Evolutionary conservation across 2,113 vertebrate genomes (phyloP).

Genomic region (Sinosuthora webbiana): DNA sequence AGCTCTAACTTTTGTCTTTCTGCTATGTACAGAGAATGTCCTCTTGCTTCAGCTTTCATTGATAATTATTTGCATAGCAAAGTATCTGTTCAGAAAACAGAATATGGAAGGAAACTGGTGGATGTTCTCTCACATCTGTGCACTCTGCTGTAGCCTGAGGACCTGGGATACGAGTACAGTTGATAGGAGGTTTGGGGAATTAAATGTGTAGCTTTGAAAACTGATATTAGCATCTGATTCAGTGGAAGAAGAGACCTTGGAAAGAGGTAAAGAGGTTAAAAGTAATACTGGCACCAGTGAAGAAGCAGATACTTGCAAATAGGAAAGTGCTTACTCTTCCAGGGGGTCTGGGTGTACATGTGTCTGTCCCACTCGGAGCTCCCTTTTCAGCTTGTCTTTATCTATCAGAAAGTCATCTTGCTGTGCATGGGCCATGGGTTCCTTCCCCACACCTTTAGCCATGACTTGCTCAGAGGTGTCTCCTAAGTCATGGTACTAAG

Average conservation of each 20-base stretch:
- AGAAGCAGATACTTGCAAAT: background rate
- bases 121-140: background rate
- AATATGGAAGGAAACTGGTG: background rate
- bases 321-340: background rate
- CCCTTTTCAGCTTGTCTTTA: background rate
- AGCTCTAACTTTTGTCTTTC: background rate
- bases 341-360: background rate
- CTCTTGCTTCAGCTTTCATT: background rate
- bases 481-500: background rate
- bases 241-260: background rate
- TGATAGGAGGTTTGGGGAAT: background rate
- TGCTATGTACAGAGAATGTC: background rate
- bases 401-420: background rate
- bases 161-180: background rate
- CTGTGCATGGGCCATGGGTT: background rate
- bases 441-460: background rate
- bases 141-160: background rate
- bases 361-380: background rate
- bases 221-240: background rate
- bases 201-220: background rate
- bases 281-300: background rate
- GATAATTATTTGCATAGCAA: background rate
- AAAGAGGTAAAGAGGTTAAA: background rate
- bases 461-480: background rate
- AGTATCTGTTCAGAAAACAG: background rate